Evolutionary conservation across 2,888 invertebrate species (phyloP).

Genomic region (Archips crataeganus): DNA sequence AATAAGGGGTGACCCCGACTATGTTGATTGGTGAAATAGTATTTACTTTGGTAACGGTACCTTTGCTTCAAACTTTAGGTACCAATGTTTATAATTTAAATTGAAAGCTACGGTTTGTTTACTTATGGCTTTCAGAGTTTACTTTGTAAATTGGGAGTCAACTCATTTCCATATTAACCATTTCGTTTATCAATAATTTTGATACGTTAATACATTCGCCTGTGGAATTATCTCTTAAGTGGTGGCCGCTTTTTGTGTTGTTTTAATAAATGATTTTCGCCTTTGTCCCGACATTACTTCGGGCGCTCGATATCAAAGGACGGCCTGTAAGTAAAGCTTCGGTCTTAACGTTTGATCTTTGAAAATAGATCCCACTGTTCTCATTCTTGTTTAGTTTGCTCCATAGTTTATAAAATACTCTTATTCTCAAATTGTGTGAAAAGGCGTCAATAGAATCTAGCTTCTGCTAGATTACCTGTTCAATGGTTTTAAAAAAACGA

Average conservation of each 20-base stretch:
- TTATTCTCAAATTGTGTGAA: not conserved
- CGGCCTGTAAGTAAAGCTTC: conserved; percentile 35
- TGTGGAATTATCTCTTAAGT: not conserved
- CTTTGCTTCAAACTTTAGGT: conserved; percentile 14
- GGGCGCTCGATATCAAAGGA: conserved; percentile 38
- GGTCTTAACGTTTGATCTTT: conserved; percentile 39
- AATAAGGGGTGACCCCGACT: conserved; percentile 6
- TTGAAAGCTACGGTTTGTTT: conserved; percentile 21
- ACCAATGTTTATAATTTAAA: conserved; percentile 27
- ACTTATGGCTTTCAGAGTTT: conserved; percentile 23
- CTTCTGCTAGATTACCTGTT: too few relatives aligned
- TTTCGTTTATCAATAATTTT: not conserved
- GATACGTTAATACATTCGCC: not conserved
- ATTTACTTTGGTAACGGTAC: conserved; percentile 25
- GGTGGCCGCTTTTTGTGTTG: conserved; percentile 5
- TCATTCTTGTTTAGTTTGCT: conserved; percentile 33
- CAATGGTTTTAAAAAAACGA: not conserved
- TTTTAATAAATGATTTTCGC: conserved; percentile 32
- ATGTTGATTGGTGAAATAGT: conserved; percentile 35
- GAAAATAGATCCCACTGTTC: conserved; percentile 38
- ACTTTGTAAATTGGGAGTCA: conserved; percentile 29
- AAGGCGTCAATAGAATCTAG: not conserved
- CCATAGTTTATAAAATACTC: conserved; percentile 21
- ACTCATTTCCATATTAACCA: conserved; percentile 19
- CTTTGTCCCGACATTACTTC: conserved; percentile 28